A percentile compares a stretch with the other conserved stretches of the same genome.
These are phyloP conservation scores for Rhabdomys pumilio DNA, from an alignment of 2,797 vertebrate genomes.

Conservation along the genomic window DNA sequence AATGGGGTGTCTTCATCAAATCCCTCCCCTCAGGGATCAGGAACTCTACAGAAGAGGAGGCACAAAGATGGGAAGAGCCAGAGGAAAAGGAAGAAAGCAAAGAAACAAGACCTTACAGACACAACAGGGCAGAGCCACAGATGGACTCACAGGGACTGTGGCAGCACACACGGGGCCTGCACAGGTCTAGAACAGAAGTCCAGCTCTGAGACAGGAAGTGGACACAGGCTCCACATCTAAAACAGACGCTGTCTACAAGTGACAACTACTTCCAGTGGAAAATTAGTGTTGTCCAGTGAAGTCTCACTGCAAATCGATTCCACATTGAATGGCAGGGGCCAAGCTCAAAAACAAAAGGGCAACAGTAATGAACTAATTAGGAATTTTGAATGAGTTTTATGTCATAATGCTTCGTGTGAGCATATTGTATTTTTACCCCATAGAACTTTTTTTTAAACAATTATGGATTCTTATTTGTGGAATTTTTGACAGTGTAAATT, in stretches of 20 bases:
- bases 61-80: background rate
- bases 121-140: background rate
- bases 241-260: background rate
- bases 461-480: background rate
- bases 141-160: background rate
- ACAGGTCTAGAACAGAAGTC: background rate
- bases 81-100: too few relatives aligned
- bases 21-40: background rate
- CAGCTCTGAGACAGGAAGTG: background rate
- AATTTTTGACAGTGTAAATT: too few relatives aligned
- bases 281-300: background rate
- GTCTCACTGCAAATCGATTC: background rate
- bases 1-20: too few relatives aligned
- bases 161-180: background rate
- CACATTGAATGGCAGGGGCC: background rate
- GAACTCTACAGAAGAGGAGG: rapidly evolving
- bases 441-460: background rate
- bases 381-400: background rate
- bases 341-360: too few relatives aligned
- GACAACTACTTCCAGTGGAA: background rate
- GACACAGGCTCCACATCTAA: background rate
- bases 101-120: background rate
- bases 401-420: background rate
- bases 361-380: background rate
- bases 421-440: background rate